Evolutionary conservation across 2,113 vertebrate species (phyloP).

Genomic region (Myotis yumanensis): DNA sequence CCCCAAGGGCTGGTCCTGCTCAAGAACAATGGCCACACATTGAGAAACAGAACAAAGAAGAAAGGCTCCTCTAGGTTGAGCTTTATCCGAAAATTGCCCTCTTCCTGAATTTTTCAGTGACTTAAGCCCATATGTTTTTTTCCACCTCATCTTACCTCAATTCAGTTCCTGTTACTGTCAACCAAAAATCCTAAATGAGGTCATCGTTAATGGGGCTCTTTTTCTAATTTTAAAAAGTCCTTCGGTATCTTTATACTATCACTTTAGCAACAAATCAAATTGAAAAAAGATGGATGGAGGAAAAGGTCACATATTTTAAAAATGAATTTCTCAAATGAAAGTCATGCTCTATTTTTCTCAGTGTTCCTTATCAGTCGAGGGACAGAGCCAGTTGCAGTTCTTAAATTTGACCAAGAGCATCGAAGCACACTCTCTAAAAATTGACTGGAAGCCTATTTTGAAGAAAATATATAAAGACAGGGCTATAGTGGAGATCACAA

Average conservation of each 20-base stretch:
- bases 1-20: not conserved
- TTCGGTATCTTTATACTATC: not conserved
- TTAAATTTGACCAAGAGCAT: not conserved
- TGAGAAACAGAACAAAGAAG: not conserved
- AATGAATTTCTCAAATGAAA: slow-evolving; percentile 39
- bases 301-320: slow-evolving; percentile 3
- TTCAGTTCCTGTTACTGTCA: not conserved
- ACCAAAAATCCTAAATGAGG: not conserved
- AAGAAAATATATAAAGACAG: slow-evolving; percentile 79
- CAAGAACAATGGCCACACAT: not conserved
- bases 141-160: not conserved
- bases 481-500: slow-evolving; percentile 69
- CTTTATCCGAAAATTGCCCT: not conserved
- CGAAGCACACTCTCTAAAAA: slow-evolving; percentile 49
- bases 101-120: not conserved
- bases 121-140: not conserved
- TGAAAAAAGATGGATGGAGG: not conserved
- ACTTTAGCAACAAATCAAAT: slow-evolving; percentile 6
- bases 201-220: not conserved
- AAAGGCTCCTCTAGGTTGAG: not conserved
- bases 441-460: slow-evolving; percentile 63
- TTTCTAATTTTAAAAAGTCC: not conserved
- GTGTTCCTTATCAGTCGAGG: not conserved
- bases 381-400: not conserved
- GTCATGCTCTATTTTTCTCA: not conserved